A percentile compares a stretch with the other conserved stretches of the same genome.
Evolutionary conservation across 2,888 invertebrate genomes (phyloP).

Genomic region (Margaritifera margaritifera): DNA sequence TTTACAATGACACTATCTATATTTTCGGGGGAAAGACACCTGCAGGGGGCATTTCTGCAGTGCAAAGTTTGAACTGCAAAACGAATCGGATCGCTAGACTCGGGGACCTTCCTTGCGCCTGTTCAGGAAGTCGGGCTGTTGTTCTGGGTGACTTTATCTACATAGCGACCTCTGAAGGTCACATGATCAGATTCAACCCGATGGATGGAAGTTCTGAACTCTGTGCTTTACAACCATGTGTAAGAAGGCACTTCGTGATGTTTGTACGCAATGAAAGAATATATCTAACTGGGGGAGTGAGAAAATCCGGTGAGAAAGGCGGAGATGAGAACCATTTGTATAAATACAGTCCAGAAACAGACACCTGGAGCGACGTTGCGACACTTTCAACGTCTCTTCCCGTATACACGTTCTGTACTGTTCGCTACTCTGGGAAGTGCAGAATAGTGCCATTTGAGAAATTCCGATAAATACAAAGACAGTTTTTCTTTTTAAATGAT

Average conservation of each 20-base stretch:
- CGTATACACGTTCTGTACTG: conserved; percentile 16
- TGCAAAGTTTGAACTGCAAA: conserved; percentile 18
- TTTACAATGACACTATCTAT: conserved; percentile 13
- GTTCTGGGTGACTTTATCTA: conserved; percentile 19
- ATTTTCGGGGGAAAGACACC: conserved; percentile 21
- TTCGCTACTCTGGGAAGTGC: conserved; percentile 17
- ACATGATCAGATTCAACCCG: conserved; percentile 26
- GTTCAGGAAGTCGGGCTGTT: conserved; percentile 24
- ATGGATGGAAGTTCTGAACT: conserved; percentile 17
- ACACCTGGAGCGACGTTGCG: conserved; percentile 11
- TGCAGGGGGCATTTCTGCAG: conserved; percentile 8
- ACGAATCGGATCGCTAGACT: conserved; percentile 9
- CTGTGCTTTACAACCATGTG: conserved; percentile 24
- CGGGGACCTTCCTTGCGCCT: conserved; percentile 16
- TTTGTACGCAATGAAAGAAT: conserved; percentile 10
- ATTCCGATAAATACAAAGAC: neutral
- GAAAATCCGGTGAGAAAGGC: conserved; percentile 6
- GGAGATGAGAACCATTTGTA: conserved; percentile 7
- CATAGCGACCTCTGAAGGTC: conserved; percentile 25
- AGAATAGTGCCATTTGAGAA: conserved; percentile 21
- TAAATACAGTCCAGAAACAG: conserved; percentile 11
- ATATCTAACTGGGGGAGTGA: conserved; percentile 19
- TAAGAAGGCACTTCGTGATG: conserved; percentile 23
- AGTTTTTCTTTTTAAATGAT: too few species aligned
- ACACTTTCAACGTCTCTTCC: conserved; percentile 6